Evolutionary conservation across 2,888 invertebrate species (phyloP), one percentile per base, ranked within the genome.

Genomic region (Apodemia hepburni): DNA sequence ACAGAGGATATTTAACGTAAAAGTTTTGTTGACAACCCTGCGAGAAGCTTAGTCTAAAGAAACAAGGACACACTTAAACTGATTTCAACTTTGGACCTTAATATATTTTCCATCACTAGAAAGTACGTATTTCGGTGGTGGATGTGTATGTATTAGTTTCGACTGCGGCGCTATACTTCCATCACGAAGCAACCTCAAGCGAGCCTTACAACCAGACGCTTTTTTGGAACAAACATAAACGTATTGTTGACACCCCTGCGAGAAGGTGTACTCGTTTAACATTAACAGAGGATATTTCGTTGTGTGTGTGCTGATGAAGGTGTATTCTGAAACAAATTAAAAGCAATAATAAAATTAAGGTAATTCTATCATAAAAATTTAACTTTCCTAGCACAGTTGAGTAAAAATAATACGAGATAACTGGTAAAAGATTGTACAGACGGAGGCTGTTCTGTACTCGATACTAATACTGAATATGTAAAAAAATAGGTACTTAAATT

Each of bases 161-260:
- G 27, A 54, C 12, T 54, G 22, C 12, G 54, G 27, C 12, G 54
- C 54, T 5, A 54, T 54, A 5, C 12, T 12, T 3, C 54, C 54
- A 22, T 54, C 22, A 11, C 12, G 54, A 4, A 54, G 77, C 5
- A 61, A 45, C 35, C 47, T 38, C n/a, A 72, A 64, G 0, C 65
- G 67, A 3, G 71, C 70, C 17, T 65, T 66, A 47, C 73, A 74
- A 0, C 71, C 70, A 3, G 47, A 59, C 5, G 69, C 70, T 61
- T 70, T 73, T 62, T 69, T 72, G 1, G 74, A 76, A 54, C 75
- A 76, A 61, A 74, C 77, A 60, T 68, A 76, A 54, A 68, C 33
- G 35, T 69, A 70, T 0, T 67, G 61, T 22, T 61, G 63, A 54
- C 69, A 68, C 61, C 70, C 70, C 61, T 72, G 72, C 17, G 71